phyloP scores from a whole-genome alignment of 2,113 vertebrate genomes.

The Loxodonta africana region DNA sequence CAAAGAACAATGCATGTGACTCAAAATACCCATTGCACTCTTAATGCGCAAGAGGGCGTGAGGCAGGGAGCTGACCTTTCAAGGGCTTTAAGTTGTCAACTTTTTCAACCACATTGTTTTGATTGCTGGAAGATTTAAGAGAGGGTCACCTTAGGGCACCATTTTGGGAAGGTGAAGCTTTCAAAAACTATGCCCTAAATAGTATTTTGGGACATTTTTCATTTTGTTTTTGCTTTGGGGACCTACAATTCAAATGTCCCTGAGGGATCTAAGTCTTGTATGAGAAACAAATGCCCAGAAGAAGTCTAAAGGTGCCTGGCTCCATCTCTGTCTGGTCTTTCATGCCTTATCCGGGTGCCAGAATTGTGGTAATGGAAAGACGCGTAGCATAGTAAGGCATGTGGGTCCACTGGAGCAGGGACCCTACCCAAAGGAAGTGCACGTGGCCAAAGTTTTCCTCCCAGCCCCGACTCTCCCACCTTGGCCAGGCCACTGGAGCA shows the following conservation, averaged over 20 bases:
- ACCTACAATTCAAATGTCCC: background rate
- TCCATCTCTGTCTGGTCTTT: rapidly evolving
- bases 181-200: conserved; percentile 18
- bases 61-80: conserved; percentile 88
- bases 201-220: background rate
- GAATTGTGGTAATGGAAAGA: background rate
- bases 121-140: conserved; percentile 79
- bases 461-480: no score
- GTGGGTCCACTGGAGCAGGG: background rate
- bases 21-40: conserved; percentile 90
- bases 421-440: background rate
- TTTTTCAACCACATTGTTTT: conserved; percentile 90
- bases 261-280: background rate
- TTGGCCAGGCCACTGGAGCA: background rate
- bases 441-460: background rate
- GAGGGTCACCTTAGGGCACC: conserved; percentile 68
- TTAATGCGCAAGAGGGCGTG: conserved; percentile 82
- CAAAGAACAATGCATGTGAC: conserved; percentile 90
- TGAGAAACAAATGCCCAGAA: background rate
- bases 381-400: no score
- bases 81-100: conserved; percentile 85
- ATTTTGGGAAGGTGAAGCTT: conserved; percentile 70
- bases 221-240: conserved; percentile 52
- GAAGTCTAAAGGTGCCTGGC: background rate
- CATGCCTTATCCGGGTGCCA: background rate